phyloP scores from a whole-genome alignment of 2,797 vertebrate species.

The Darevskia nairensis region DNA sequence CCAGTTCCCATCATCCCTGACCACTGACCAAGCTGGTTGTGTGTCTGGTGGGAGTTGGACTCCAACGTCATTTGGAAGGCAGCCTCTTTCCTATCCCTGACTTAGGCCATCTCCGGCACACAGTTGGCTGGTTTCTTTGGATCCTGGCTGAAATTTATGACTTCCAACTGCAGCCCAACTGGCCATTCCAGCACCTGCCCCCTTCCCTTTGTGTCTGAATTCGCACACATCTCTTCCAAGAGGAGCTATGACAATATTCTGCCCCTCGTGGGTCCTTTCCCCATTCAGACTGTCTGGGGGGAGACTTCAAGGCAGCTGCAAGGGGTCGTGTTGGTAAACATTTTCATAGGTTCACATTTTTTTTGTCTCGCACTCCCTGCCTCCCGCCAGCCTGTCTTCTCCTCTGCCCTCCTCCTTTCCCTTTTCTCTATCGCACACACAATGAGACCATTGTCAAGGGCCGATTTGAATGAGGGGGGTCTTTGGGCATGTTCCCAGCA shows the following conservation, averaged over 20 bases:
- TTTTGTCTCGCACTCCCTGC: conserved; percentile 75
- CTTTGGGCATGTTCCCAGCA: conserved; percentile 88
- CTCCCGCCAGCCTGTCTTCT: conserved; percentile 54
- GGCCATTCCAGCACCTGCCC: background rate
- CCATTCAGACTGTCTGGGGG: conserved; percentile 44
- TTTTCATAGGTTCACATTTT: conserved; percentile 86
- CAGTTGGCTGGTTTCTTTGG: background rate
- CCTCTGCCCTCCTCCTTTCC: conserved; percentile 70
- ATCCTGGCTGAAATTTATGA: background rate
- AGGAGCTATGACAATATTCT: conserved; percentile 14
- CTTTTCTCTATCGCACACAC: conserved; percentile 77
- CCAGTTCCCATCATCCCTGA: too few species aligned
- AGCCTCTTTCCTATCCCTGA: too few species aligned
- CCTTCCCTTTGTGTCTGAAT: background rate
- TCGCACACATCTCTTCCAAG: background rate
- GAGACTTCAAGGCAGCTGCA: conserved; percentile 87
- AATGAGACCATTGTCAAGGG: conserved; percentile 92
- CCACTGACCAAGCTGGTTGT: too few species aligned
- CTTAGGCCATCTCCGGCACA: background rate
- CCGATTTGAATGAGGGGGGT: conserved; percentile 88
- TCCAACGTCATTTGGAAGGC: too few species aligned
- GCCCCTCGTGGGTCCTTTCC: background rate
- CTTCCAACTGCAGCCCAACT: background rate
- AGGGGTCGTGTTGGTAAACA: conserved; percentile 90
- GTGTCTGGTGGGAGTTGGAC: too few species aligned